Percentiles rank a stretch among this genome's conserved stretches.
These are phyloP conservation scores for Hassar affinis DNA, from an alignment of 2,113 vertebrate genomes.

Conservation along the genomic window DNA sequence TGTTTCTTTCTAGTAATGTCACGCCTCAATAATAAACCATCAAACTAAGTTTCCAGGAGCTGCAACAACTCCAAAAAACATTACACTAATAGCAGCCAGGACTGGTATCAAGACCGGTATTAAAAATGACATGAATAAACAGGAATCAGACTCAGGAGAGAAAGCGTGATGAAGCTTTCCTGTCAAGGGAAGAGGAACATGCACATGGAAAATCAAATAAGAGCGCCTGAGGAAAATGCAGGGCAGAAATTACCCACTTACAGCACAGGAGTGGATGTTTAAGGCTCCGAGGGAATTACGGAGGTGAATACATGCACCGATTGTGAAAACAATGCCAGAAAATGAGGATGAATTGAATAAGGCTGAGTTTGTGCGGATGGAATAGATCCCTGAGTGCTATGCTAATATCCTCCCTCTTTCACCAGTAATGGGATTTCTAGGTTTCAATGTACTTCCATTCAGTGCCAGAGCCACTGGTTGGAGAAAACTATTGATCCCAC, in stretches of 20 bases:
- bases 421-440: slow-evolving; percentile 71
- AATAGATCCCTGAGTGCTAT: slow-evolving; percentile 33
- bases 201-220: slow-evolving; percentile 26
- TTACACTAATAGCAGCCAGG: slow-evolving; percentile 42
- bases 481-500: slow-evolving; percentile 75
- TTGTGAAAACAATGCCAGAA: slow-evolving; percentile 42
- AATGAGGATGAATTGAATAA: slow-evolving; percentile 55
- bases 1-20: slow-evolving; percentile 4
- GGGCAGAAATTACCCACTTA: slow-evolving; percentile 12
- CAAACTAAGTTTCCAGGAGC: slow-evolving; percentile 40
- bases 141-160: slow-evolving; percentile 18
- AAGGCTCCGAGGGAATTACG: background rate
- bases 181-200: background rate
- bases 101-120: slow-evolving; percentile 38
- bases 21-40: slow-evolving; percentile 17
- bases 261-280: slow-evolving; percentile 11
- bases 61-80: slow-evolving; percentile 45
- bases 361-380: slow-evolving; percentile 38
- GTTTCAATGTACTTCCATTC: slow-evolving; percentile 69
- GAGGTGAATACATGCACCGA: background rate
- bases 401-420: slow-evolving; percentile 63
- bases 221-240: background rate
- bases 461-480: slow-evolving; percentile 56
- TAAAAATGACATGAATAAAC: slow-evolving; percentile 49
- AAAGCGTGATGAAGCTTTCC: background rate